Evolutionary conservation across 2,797 vertebrate genomes (phyloP), one percentile per base, ranked within the genome.

Genomic region (Coregonus suidteri): DNA sequence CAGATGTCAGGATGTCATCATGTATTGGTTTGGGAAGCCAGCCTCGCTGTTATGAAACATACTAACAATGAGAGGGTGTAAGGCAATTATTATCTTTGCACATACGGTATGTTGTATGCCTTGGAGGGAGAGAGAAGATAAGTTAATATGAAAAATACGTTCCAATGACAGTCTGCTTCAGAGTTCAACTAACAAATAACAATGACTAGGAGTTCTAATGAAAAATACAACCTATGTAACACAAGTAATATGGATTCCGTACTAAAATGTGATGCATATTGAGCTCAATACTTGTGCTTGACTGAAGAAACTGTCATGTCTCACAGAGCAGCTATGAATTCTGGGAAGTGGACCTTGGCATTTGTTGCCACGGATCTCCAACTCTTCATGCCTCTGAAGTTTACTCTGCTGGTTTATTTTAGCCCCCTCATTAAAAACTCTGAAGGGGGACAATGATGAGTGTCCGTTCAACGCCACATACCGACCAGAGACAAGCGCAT

Each of bases 401-500:
- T 53, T 16, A 7, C 41, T 41, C 41, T 41, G 41, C 41, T 37
- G 35, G 71, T 52, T 77, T 84, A 82, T 84, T 86, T 82, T 47
- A 69, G 82, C 79, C 1, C 53, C 6, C 64, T 51, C n/a, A 71
- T 86, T 78, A 77, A 73, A 77, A 80, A 56, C 70, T 75, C 67
- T 71, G 80, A 74, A 82, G 74, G 77, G 79, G 79, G 73, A 77
- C 76, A 59, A 56, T 73, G 75, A 82, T 53, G 77, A 76, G 72
- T 71, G 77, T 56, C 69, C 75, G 41, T 37, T 79, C 68, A 75
- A 59, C 70, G 56, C 70, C 64, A 75, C 71, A 75, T 81, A 76
- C 75, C 77, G 51, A 59, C 30, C 69, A 75, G 47, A 77, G 71
- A 77, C 51, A 66, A 78, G 67, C 75, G 53, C 56, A 62, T 67